phyloP scores from a whole-genome alignment of 2,797 vertebrate genomes.

The Myiotriccus ornatus region DNA sequence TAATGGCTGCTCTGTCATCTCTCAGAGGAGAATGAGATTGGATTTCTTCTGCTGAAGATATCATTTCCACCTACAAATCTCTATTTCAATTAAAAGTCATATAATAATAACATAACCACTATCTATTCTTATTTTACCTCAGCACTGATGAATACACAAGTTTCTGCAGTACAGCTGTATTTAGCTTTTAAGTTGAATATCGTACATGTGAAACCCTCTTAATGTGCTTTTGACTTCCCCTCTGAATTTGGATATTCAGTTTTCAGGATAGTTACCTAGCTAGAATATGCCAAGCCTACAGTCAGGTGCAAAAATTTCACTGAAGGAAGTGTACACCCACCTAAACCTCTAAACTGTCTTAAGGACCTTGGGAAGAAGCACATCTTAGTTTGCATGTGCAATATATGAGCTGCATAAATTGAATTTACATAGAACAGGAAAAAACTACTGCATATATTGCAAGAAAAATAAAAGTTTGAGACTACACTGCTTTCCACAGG shows the following conservation, averaged over 20 bases:
- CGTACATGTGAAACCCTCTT: neutral
- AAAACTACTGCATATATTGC: neutral
- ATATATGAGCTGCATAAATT: neutral
- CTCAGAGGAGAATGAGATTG: neutral
- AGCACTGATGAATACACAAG: neutral
- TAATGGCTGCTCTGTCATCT: neutral
- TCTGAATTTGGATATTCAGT: neutral
- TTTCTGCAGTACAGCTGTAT: neutral
- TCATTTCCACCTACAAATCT: neutral
- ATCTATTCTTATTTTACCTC: neutral
- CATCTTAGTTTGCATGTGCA: rapidly evolving
- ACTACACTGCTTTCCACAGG: neutral
- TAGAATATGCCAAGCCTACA: neutral
- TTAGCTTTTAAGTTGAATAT: neutral
- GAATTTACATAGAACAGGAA: neutral
- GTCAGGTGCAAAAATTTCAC: neutral
- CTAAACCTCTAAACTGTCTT: neutral
- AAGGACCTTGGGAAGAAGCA: neutral
- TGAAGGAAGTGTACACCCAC: neutral
- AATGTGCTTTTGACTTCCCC: neutral
- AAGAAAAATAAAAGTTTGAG: neutral
- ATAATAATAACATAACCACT: neutral
- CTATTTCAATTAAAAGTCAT: neutral
- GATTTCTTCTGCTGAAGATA: neutral
- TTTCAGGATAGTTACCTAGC: neutral